These are phyloP conservation scores for Carassius gibelio DNA, from an alignment of 2,113 vertebrate genomes.

Conservation along the genomic window DNA sequence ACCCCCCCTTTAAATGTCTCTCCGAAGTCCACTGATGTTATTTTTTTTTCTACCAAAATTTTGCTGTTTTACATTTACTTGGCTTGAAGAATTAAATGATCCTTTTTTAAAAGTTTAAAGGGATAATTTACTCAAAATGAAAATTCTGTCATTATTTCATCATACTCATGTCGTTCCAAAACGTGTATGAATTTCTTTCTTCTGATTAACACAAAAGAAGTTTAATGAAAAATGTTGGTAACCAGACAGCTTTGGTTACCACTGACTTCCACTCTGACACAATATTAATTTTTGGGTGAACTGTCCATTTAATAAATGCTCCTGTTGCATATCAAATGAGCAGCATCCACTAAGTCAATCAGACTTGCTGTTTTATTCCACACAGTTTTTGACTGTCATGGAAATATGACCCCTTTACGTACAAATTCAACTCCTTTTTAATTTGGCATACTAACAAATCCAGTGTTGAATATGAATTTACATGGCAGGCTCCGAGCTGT, in stretches of 20 bases:
- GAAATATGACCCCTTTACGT: neutral
- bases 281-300: neutral
- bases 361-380: neutral
- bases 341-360: neutral
- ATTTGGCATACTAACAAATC: constrained; percentile 1
- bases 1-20: too few species aligned
- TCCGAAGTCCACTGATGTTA: neutral
- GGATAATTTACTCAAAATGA: neutral
- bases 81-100: neutral
- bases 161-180: neutral
- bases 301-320: neutral
- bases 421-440: neutral
- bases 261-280: neutral
- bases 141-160: neutral
- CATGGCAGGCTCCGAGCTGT: constrained; percentile 44
- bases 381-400: neutral
- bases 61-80: neutral
- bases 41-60: neutral
- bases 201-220: neutral
- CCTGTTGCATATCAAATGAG: neutral
- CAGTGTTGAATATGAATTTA: constrained; percentile 3
- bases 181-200: neutral
- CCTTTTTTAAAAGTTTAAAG: neutral
- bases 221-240: neutral
- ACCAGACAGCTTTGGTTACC: neutral